Evolutionary conservation across 2,888 invertebrate species (phyloP).

Genomic region (Tachina grossa): DNA sequence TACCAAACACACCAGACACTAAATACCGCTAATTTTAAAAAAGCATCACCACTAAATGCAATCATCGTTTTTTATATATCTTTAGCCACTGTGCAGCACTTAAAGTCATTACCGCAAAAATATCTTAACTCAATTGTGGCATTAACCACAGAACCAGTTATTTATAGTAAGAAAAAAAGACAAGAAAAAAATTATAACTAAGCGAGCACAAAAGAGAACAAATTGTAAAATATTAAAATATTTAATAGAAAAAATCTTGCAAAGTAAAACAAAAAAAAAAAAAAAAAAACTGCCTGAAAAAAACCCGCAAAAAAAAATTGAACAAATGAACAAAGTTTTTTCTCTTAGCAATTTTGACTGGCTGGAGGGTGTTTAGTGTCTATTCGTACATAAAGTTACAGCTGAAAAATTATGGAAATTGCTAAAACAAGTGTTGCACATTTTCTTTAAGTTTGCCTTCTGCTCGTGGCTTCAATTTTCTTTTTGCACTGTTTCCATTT

Average conservation of each 20-base stretch:
- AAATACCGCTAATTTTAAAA: no score
- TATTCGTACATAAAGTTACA: constrained; percentile 50
- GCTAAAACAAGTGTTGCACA: constrained; percentile 71
- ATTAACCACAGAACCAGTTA: constrained; percentile 48
- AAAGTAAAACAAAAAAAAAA: constrained; percentile 41
- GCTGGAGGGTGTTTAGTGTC: constrained; percentile 59
- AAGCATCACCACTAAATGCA: neutral
- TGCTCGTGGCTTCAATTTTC: constrained; percentile 9
- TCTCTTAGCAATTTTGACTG: constrained; percentile 29
- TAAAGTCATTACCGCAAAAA: constrained; percentile 56
- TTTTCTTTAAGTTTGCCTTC: constrained; percentile 54
- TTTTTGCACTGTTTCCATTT: constrained; percentile 5
- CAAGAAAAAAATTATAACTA: neutral
- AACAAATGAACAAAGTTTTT: constrained; percentile 37
- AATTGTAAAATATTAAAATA: constrained; percentile 63
- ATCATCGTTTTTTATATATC: neutral
- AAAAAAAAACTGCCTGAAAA: constrained; percentile 14
- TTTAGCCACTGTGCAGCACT: constrained; percentile 45
- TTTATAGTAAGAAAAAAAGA: no score
- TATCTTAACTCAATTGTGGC: constrained; percentile 56
- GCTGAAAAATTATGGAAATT: constrained; percentile 71
- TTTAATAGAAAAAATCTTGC: constrained; percentile 59
- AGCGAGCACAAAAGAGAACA: constrained; percentile 26
- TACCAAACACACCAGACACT: no score
- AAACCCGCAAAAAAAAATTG: constrained; percentile 23